These are phyloP conservation scores for Chaetura pelagica DNA, from an alignment of 2,113 vertebrate genomes.

Conservation along the genomic window DNA sequence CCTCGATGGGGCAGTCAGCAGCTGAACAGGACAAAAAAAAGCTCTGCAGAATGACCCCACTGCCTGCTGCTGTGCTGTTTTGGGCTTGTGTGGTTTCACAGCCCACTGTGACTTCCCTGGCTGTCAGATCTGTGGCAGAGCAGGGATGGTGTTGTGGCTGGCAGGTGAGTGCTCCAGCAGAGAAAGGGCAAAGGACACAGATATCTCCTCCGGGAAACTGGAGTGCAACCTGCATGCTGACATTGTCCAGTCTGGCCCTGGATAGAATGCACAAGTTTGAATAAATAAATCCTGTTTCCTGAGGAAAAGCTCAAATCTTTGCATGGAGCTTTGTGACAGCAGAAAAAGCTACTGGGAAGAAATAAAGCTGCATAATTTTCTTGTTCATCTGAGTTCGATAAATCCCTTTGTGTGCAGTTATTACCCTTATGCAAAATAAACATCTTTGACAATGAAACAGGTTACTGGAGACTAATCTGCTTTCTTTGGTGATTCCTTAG, in stretches of 20 bases:
- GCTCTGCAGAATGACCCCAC: rapidly evolving
- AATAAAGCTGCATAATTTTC: constrained; percentile 15
- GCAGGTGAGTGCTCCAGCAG: neutral
- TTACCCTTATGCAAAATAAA: constrained; percentile 48
- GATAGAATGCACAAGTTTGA: neutral
- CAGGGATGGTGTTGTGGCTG: neutral
- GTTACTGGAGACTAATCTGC: constrained; percentile 11
- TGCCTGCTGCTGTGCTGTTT: neutral
- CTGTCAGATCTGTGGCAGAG: neutral
- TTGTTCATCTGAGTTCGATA: constrained; percentile 15
- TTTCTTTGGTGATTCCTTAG: neutral
- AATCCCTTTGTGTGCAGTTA: neutral
- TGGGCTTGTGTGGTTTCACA: rapidly evolving
- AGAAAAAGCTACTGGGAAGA: neutral
- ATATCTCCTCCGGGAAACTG: neutral
- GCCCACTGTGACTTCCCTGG: neutral
- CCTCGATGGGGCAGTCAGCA: neutral
- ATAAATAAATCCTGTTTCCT: neutral
- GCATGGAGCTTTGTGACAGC: neutral
- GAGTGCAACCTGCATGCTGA: rapidly evolving
- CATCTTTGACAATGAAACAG: constrained; percentile 33
- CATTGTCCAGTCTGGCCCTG: neutral
- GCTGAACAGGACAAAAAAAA: neutral
- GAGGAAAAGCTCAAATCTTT: neutral
- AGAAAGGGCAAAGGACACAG: neutral